phyloP scores from a whole-genome alignment of 2,888 invertebrate genomes.

The Dasysyrphus albostriatus region DNA sequence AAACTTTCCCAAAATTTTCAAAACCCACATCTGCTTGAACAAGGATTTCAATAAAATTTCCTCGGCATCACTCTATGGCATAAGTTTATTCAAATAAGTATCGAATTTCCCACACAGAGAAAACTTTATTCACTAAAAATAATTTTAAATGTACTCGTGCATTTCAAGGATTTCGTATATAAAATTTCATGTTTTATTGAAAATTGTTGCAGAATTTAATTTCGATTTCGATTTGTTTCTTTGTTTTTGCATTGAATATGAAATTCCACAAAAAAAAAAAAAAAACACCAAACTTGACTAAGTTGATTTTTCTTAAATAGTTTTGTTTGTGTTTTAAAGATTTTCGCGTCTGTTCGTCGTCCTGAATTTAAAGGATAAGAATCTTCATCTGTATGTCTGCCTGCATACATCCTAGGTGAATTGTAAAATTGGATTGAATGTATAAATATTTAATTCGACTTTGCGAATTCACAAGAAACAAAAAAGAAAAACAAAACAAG shows the following conservation, averaged over 20 bases:
- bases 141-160: slow-evolving; percentile 34
- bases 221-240: slow-evolving; percentile 8
- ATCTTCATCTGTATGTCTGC: slow-evolving; percentile 9
- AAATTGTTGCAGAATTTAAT: slow-evolving; percentile 61
- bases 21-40: slow-evolving; percentile 9
- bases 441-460: slow-evolving; percentile 83
- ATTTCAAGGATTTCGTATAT: slow-evolving; percentile 40
- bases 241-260: slow-evolving; percentile 67
- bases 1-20: not conserved
- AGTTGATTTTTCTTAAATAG: slow-evolving; percentile 51
- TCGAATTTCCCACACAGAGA: not conserved
- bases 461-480: slow-evolving; percentile 22
- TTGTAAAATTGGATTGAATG: slow-evolving; percentile 82
- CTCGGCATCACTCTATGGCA: not conserved
- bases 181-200: slow-evolving; percentile 62
- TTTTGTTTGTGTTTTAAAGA: slow-evolving; percentile 41
- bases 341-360: not conserved
- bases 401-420: slow-evolving; percentile 36
- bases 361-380: not conserved
- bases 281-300: slow-evolving; percentile 35
- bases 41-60: not conserved
- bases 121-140: slow-evolving; percentile 24
- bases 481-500: slow-evolving; percentile 56
- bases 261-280: slow-evolving; percentile 49
- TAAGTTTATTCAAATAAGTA: slow-evolving; percentile 1